Percentiles rank a stretch among this genome's conserved stretches.
These are phyloP conservation scores for Griposia aprilina DNA, from an alignment of 2,888 invertebrate species.

Conservation along the genomic window DNA sequence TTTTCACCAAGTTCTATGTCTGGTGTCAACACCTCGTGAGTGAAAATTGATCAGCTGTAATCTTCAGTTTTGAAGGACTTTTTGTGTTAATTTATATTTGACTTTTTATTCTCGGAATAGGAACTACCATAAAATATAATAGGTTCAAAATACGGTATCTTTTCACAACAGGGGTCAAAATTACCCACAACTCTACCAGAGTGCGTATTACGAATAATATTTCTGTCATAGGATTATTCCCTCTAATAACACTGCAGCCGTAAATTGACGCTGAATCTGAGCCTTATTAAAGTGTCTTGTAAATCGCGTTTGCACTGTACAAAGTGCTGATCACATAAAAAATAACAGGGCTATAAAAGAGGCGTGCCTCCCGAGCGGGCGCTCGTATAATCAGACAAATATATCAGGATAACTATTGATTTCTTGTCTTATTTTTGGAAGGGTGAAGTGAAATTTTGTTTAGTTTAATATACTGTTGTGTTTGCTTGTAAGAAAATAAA, in stretches of 20 bases:
- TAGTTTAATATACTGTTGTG: constrained; percentile 24
- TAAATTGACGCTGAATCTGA: constrained; percentile 70
- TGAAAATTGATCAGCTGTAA: no score
- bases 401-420: constrained; percentile 68
- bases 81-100: no score
- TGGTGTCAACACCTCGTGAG: no score
- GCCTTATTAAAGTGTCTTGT: constrained; percentile 76
- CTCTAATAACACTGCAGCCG: constrained; percentile 57
- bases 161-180: constrained; percentile 8
- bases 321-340: constrained; percentile 84
- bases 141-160: constrained; percentile 16
- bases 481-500: neutral
- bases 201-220: constrained; percentile 63
- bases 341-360: constrained; percentile 83
- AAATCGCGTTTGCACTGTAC: constrained; percentile 73
- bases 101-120: no score
- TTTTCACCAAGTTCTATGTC: neutral
- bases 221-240: constrained; percentile 60
- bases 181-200: constrained; percentile 25
- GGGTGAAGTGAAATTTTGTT: constrained; percentile 52
- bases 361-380: constrained; percentile 69
- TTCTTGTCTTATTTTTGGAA: constrained; percentile 63
- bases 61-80: neutral
- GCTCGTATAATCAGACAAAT: constrained; percentile 71
- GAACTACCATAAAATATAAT: constrained; percentile 18